Conservation (phyloP, 2,797 vertebrate species). For the Oceanodroma leucorhoa region DNA sequence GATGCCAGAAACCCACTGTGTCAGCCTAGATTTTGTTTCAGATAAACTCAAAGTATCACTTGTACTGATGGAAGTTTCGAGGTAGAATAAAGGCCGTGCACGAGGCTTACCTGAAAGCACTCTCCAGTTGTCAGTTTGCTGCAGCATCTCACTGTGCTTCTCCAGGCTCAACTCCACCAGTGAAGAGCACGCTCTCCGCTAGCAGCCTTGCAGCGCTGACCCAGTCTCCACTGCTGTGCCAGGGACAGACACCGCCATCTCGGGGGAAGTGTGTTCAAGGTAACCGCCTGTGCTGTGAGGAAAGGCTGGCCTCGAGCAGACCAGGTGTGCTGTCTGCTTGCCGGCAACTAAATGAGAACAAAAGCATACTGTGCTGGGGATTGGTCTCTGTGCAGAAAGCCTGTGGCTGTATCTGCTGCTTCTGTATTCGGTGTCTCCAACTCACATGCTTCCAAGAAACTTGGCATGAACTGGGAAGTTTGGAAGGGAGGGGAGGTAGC, state of each 20-base stretch:
- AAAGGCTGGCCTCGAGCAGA: neutral
- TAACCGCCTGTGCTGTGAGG: conserved; percentile 20
- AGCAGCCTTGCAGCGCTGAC: conserved; percentile 90
- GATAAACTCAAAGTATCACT: neutral
- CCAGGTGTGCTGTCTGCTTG: neutral
- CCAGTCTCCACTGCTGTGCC: conserved; percentile 89
- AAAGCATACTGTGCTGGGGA: neutral
- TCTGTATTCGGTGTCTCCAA: neutral
- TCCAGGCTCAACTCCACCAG: conserved; percentile 74
- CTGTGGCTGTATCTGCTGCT: neutral
- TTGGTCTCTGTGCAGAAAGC: neutral
- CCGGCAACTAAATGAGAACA: neutral
- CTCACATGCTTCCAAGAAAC: accelerated
- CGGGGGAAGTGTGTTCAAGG: conserved; percentile 56
- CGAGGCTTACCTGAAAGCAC: neutral
- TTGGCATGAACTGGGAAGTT: neutral
- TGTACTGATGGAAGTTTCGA: neutral
- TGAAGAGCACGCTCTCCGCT: conserved; percentile 78
- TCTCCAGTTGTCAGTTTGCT: neutral
- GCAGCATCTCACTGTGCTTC: neutral
- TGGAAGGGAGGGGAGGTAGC: neutral
- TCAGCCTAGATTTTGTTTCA: neutral
- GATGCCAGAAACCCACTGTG: neutral
- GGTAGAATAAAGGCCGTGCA: neutral
- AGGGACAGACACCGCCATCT: conserved; percentile 62